Percentiles rank a stretch among this genome's conserved stretches.
Conservation (phyloP, 2,888 invertebrate genomes). For the Nephrocerus scutellatus region DNA sequence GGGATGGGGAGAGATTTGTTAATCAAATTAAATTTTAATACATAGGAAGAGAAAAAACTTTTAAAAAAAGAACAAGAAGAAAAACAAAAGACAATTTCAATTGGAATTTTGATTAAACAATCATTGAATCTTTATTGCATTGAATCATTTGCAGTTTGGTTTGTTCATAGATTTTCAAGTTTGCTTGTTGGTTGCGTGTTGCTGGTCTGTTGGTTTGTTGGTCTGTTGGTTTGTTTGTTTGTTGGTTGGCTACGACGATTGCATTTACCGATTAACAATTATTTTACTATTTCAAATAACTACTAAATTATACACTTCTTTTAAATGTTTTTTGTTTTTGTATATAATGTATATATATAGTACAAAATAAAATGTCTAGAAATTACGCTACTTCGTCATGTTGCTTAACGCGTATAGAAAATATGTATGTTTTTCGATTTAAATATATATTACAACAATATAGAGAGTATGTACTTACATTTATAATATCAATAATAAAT, state of each 20-base stretch:
- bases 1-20: background rate
- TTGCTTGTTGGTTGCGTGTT: conserved; percentile 18
- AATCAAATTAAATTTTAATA: conserved; percentile 1
- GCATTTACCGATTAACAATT: too few relatives aligned
- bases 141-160: conserved; percentile 14
- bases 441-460: conserved; percentile 19
- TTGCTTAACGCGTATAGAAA: conserved; percentile 34
- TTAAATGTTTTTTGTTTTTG: conserved; percentile 25
- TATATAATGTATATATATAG: conserved; percentile 26
- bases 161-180: too few relatives aligned
- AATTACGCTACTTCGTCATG: too few relatives aligned
- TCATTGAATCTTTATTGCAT: conserved; percentile 17
- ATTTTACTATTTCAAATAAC: conserved; percentile 22
- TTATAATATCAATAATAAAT: conserved; percentile 19
- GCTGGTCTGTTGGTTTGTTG: conserved; percentile 26
- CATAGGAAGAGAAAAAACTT: background rate
- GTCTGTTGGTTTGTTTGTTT: too few relatives aligned
- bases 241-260: too few relatives aligned
- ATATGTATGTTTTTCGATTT: conserved; percentile 24
- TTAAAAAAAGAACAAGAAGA: conserved; percentile 7
- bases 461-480: too few relatives aligned
- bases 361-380: too few relatives aligned
- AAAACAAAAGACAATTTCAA: conserved; percentile 15
- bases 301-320: conserved; percentile 45
- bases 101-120: conserved; percentile 23